phyloP scores from a whole-genome alignment of 2,113 vertebrate genomes.

The Poeciliopsis occidentalis region DNA sequence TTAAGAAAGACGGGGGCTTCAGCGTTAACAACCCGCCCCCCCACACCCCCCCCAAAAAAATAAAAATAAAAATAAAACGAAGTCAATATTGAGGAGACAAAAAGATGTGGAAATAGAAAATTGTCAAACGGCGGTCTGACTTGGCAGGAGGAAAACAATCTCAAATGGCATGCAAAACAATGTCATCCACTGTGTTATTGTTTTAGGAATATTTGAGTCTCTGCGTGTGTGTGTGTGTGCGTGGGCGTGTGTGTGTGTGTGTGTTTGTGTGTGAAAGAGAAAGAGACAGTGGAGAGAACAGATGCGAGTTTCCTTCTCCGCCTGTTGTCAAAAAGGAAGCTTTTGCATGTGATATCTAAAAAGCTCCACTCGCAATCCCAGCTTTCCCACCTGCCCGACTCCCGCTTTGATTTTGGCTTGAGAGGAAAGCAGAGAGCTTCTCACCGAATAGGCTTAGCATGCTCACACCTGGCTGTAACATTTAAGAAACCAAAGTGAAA shows the following conservation, averaged over 20 bases:
- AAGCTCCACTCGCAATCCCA: conserved; percentile 52
- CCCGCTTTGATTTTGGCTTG: conserved; percentile 62
- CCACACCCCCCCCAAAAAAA: no score
- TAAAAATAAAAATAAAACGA: conserved; percentile 57
- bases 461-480: conserved; percentile 20
- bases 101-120: conserved; percentile 62
- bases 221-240: neutral
- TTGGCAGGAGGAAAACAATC: conserved; percentile 52
- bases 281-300: neutral
- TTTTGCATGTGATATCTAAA: conserved; percentile 57
- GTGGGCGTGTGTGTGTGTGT: neutral
- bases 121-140: conserved; percentile 59
- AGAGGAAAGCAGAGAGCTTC: conserved; percentile 46
- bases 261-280: neutral
- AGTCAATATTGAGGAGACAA: conserved; percentile 57
- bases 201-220: conserved; percentile 9
- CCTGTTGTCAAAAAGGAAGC: conserved; percentile 49
- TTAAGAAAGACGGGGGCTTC: conserved; percentile 42
- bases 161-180: conserved; percentile 52
- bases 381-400: conserved; percentile 43
- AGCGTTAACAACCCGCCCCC: conserved; percentile 13
- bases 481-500: conserved; percentile 27
- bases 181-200: conserved; percentile 33
- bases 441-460: conserved; percentile 40
- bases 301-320: conserved; percentile 5